Evolutionary conservation across 2,113 vertebrate genomes (phyloP).

Genomic region (Sterrhoptilus dennistouni): DNA sequence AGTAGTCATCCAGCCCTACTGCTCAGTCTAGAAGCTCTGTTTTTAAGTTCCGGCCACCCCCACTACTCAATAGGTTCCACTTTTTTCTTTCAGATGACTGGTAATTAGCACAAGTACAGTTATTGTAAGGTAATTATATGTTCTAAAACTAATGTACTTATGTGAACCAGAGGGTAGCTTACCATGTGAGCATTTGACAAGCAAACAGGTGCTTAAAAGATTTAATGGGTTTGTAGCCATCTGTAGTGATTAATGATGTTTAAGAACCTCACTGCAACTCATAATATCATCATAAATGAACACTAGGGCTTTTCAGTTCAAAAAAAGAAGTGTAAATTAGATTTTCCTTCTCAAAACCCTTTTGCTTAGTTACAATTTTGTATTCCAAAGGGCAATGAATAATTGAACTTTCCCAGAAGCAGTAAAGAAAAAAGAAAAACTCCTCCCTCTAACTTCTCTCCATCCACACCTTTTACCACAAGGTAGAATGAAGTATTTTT

Average conservation of each 20-base stretch:
- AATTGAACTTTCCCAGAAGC: background rate
- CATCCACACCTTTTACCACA: background rate
- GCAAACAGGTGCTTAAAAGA: constrained; percentile 41
- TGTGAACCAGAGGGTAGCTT: constrained; percentile 1
- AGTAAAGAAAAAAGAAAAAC: background rate
- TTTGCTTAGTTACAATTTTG: background rate
- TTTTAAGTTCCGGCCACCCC: constrained; percentile 27
- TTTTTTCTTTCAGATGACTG: constrained; percentile 21
- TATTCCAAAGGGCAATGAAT: background rate
- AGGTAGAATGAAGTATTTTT: background rate
- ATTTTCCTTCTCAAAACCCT: background rate
- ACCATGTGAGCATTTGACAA: constrained; percentile 17
- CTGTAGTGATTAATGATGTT: constrained; percentile 56
- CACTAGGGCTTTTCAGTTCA: background rate
- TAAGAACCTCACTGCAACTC: background rate
- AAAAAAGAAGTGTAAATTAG: background rate
- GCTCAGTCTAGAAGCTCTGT: background rate
- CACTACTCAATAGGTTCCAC: constrained; percentile 1
- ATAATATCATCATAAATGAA: constrained; percentile 12
- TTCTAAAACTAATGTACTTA: constrained; percentile 22
- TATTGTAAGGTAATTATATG: constrained; percentile 7
- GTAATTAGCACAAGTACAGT: constrained; percentile 3
- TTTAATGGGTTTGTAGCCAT: constrained; percentile 23
- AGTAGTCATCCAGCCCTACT: background rate
- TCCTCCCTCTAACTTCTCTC: background rate